Evolutionary conservation across 2,797 vertebrate species (phyloP), one percentile per base, ranked within the genome.

Genomic region (Picus viridis): DNA sequence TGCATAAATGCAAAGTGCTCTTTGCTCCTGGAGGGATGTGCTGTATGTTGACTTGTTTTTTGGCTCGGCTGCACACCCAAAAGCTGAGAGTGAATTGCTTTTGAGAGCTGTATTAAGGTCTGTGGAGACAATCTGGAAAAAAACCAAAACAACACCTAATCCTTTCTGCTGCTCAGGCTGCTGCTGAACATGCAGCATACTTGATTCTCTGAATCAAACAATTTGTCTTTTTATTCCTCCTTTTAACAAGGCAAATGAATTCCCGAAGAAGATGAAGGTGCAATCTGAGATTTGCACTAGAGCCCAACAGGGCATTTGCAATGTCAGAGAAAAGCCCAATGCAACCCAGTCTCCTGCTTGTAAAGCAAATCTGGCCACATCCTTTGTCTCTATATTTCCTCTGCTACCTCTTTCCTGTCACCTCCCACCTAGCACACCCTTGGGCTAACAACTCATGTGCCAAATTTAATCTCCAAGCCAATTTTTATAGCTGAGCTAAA

Each of bases 401-500:
- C 59, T 59, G 75, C 27, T 39, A 41, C 43, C 5, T 15, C 36
- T 85, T 79, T 49, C 24, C 24, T 10, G 24, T 14, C 20, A 19
- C 13, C 9, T 36, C 45, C 47, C 5, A 3, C 34, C 29, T 29
- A 2, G 1, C 74, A 59, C 63, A 30, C 9, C 3, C 53, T 88
- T 85, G 32, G 78, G 75, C 68, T 53, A 53, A 49, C 83, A 73
- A 62, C 54, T 61, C 41, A 41, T 47, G 62, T 4, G 22, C 84
- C 76, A 63, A 74, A 56, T 73, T 88, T 70, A 74, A 83, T 95
- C 82, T 90, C 39, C 73, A 69, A 83, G 88, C 54, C 84, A 76
- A 7, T 89, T 94, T 93, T 90, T 89, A 41, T 58, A 83, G 79
- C 82, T 89, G 86, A 82, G 72, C 89, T 93, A 92, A 79, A 92